Conservation (phyloP, 2,113 vertebrate species). For the Aplodontia rufa region DNA sequence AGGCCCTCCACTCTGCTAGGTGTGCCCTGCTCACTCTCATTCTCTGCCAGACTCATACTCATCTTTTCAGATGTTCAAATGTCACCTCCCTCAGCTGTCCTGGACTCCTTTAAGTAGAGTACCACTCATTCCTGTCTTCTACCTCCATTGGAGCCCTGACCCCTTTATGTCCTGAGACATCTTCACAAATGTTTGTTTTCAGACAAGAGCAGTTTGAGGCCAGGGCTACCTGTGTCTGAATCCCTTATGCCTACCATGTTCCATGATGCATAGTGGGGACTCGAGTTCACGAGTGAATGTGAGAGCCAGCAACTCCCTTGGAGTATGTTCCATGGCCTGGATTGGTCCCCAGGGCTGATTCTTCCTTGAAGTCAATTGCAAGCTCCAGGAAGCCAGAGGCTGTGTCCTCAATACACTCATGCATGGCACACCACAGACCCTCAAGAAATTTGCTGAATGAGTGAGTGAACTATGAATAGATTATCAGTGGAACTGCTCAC, state of each 20-base stretch:
- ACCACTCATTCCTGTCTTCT: neutral
- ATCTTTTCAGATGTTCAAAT: neutral
- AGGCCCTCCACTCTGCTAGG: neutral
- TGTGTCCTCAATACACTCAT: neutral
- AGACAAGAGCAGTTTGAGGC: neutral
- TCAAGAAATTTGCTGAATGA: neutral
- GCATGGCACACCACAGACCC: neutral
- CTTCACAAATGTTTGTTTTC: neutral
- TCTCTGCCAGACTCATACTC: neutral
- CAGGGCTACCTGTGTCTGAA: neutral
- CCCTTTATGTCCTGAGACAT: neutral
- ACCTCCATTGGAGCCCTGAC: neutral
- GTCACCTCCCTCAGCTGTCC: neutral
- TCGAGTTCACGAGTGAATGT: neutral
- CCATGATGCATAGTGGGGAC: neutral
- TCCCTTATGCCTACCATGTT: neutral
- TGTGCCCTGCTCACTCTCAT: neutral
- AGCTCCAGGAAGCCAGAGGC: neutral
- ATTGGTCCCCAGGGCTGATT: neutral
- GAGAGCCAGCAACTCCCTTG: neutral
- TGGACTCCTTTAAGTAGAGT: neutral
- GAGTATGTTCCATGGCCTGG: neutral
- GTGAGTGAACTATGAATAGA: neutral
- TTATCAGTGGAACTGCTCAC: neutral
- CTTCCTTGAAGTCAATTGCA: neutral